phyloP scores from a whole-genome alignment of 2,113 vertebrate genomes.

The Planiliza haematocheilus region DNA sequence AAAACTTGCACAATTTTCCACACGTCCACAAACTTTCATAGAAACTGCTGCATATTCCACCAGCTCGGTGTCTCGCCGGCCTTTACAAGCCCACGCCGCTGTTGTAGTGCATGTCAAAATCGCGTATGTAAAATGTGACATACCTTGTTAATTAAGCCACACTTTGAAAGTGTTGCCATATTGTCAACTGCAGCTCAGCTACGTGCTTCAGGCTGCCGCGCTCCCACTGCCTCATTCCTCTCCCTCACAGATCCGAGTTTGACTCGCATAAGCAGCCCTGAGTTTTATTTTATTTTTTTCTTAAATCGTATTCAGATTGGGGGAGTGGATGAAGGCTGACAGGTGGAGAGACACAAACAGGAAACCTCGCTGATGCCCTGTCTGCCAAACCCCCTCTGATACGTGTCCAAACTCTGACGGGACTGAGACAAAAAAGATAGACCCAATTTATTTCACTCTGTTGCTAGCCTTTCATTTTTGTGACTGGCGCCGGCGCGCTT shows the following conservation, averaged over 20 bases:
- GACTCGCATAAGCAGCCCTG: slow-evolving; percentile 51
- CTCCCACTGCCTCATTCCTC: slow-evolving; percentile 30
- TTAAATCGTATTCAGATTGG: slow-evolving; percentile 48
- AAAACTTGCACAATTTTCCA: too few species aligned
- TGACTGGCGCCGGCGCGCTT: slow-evolving; percentile 71
- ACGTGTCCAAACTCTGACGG: slow-evolving; percentile 67
- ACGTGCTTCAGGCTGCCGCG: slow-evolving; percentile 8
- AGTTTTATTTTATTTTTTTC: slow-evolving; percentile 42
- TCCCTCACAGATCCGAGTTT: slow-evolving; percentile 25
- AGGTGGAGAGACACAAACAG: slow-evolving; percentile 74
- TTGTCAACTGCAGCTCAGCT: slow-evolving; percentile 29
- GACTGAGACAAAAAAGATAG: slow-evolving; percentile 63
- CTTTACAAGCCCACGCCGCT: not conserved
- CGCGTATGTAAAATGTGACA: not conserved
- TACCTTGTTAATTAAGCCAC: slow-evolving; percentile 14
- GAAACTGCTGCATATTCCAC: too few species aligned
- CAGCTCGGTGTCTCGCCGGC: not conserved
- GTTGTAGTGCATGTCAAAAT: not conserved
- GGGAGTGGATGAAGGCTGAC: slow-evolving; percentile 63
- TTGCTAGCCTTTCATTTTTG: slow-evolving; percentile 72
- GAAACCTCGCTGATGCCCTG: slow-evolving; percentile 55
- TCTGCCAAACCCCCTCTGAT: slow-evolving; percentile 63
- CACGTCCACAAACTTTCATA: too few species aligned
- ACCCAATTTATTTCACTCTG: slow-evolving; percentile 73
- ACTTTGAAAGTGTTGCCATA: slow-evolving; percentile 3